phyloP scores from a whole-genome alignment of 2,797 vertebrate species.

The Dicrostonyx torquatus region DNA sequence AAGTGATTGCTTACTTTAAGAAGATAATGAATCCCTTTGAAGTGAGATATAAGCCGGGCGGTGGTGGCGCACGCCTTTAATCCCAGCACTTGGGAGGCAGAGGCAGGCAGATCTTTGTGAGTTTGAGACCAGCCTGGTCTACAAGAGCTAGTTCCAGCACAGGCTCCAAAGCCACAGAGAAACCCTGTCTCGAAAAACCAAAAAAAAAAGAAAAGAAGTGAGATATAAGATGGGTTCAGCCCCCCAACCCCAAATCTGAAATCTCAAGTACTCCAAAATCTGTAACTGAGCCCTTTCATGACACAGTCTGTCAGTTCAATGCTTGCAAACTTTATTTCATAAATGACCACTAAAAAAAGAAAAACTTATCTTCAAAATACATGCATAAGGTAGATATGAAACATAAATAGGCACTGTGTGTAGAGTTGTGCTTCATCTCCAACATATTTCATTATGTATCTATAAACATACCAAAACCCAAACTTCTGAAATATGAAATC shows the following conservation, averaged over 20 bases:
- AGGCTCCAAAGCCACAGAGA: no score
- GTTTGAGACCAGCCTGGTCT: no score
- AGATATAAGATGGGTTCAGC: not conserved
- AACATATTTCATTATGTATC: not conserved
- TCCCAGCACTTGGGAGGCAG: no score
- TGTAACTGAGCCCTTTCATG: not conserved
- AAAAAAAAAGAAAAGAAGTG: no score
- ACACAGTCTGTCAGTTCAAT: not conserved
- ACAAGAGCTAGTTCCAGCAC: no score
- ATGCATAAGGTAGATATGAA: not conserved
- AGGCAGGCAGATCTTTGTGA: no score
- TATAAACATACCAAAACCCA: not conserved
- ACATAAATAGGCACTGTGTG: not conserved
- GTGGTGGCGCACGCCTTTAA: no score
- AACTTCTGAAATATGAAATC: not conserved
- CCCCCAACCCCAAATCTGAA: not conserved
- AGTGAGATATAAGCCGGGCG: not conserved
- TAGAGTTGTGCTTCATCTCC: not conserved
- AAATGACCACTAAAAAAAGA: not conserved
- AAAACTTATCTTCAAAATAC: not conserved
- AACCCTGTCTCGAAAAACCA: no score
- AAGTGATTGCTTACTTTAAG: not conserved
- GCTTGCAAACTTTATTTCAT: not conserved
- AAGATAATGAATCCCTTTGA: not conserved
- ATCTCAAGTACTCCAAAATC: not conserved